phyloP scores from a whole-genome alignment of 2,113 vertebrate genomes.

The Neofelis nebulosa region DNA sequence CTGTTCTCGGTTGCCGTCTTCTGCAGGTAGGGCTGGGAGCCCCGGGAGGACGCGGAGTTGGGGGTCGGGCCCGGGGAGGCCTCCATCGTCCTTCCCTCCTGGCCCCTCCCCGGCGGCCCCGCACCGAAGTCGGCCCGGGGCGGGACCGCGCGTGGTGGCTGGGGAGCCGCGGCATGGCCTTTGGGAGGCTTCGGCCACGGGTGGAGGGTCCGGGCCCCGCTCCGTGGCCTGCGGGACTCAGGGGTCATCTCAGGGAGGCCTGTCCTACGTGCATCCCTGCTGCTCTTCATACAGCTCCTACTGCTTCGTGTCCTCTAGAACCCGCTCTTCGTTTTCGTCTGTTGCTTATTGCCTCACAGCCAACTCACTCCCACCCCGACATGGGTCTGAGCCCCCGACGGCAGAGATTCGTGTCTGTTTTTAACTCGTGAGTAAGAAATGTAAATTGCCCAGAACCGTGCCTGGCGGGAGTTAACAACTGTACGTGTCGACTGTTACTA shows the following conservation, averaged over 20 bases:
- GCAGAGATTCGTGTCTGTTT: not conserved
- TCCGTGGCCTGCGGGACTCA: not conserved
- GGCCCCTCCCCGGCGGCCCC: not conserved
- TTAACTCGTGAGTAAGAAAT: not conserved
- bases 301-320: rapidly evolving
- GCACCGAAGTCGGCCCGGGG: not conserved
- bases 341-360: not conserved
- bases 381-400: no score
- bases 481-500: not conserved
- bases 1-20: rapidly evolving
- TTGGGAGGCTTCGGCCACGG: not conserved
- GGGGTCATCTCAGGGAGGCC: no score
- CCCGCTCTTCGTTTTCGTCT: no score
- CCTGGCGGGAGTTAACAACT: not conserved
- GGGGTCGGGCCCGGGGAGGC: rapidly evolving
- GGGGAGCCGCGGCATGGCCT: not conserved
- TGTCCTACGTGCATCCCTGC: no score
- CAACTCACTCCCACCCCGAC: no score
- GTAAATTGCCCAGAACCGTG: not conserved
- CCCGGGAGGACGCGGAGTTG: rapidly evolving
- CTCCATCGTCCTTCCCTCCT: not conserved
- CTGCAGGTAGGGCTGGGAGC: not conserved
- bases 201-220: not conserved
- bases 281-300: rapidly evolving
- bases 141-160: not conserved